phyloP scores from a whole-genome alignment of 2,113 vertebrate genomes.

The Setophaga petechia region DNA sequence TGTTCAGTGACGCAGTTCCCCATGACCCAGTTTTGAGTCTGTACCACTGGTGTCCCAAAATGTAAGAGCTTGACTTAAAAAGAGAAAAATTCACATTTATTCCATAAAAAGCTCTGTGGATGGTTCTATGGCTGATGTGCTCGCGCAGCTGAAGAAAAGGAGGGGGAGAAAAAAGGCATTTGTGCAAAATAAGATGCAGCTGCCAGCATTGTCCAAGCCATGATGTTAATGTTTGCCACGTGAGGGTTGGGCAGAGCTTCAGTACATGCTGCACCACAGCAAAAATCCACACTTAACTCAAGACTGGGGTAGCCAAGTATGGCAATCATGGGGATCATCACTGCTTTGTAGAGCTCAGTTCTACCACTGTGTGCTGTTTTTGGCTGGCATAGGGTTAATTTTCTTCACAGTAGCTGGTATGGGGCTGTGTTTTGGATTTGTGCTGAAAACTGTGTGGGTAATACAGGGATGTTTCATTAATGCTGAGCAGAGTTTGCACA shows the following conservation, averaged over 20 bases:
- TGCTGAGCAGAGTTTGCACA: background rate
- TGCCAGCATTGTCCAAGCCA: background rate
- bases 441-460: background rate
- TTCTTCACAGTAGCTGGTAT: background rate
- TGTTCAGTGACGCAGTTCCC: background rate
- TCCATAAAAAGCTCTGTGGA: background rate
- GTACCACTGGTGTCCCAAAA: background rate
- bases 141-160: background rate
- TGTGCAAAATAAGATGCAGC: background rate
- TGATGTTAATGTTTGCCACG: background rate
- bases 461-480: background rate
- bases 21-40: background rate
- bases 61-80: background rate
- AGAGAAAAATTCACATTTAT: background rate
- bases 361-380: background rate
- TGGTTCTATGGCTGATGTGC: background rate
- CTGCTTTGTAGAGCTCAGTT: background rate
- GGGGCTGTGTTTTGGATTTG: background rate
- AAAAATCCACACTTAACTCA: background rate
- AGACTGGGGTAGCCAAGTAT: background rate
- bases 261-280: background rate
- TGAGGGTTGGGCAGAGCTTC: background rate
- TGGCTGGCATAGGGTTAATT: background rate
- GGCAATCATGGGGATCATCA: background rate
- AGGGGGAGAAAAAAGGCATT: rapidly evolving